phyloP scores from a whole-genome alignment of 2,113 vertebrate species.

The Mixornis gularis region DNA sequence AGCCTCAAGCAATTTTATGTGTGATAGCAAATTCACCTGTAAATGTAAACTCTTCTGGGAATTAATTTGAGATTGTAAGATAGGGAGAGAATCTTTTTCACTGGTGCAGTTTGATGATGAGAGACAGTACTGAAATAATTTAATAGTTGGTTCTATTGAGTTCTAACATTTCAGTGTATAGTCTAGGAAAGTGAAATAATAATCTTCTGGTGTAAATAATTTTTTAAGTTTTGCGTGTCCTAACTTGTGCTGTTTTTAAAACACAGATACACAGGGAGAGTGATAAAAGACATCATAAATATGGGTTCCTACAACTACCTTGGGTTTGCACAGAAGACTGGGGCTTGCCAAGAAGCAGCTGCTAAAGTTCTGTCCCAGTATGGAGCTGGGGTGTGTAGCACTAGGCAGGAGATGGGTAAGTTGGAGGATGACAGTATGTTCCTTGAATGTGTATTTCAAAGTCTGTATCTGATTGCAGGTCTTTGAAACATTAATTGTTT shows the following conservation, averaged over 20 bases:
- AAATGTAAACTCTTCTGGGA: background rate
- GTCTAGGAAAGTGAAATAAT: background rate
- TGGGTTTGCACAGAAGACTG: slow-evolving; percentile 88
- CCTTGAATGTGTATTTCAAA: background rate
- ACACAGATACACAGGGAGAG: slow-evolving; percentile 85
- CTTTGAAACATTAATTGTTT: background rate
- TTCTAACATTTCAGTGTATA: background rate
- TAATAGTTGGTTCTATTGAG: background rate
- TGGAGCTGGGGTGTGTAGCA: slow-evolving; percentile 87
- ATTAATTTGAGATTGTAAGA: background rate
- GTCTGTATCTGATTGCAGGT: background rate
- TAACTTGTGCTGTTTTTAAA: slow-evolving; percentile 40
- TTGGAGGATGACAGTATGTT: background rate
- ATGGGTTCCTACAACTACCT: slow-evolving; percentile 99
- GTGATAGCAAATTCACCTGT: background rate
- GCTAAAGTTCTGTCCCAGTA: slow-evolving; percentile 77
- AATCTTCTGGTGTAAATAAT: background rate
- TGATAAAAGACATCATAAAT: slow-evolving; percentile 91
- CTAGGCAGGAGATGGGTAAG: slow-evolving; percentile 92
- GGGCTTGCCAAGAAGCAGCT: slow-evolving; percentile 82
- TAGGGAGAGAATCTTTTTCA: background rate
- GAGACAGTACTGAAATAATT: background rate
- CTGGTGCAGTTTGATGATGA: background rate
- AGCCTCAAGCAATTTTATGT: background rate
- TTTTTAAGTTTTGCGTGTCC: background rate